These are phyloP conservation scores for Cricetomys ansorgei DNA, from an alignment of 2,113 vertebrate species.

Conservation along the genomic window DNA sequence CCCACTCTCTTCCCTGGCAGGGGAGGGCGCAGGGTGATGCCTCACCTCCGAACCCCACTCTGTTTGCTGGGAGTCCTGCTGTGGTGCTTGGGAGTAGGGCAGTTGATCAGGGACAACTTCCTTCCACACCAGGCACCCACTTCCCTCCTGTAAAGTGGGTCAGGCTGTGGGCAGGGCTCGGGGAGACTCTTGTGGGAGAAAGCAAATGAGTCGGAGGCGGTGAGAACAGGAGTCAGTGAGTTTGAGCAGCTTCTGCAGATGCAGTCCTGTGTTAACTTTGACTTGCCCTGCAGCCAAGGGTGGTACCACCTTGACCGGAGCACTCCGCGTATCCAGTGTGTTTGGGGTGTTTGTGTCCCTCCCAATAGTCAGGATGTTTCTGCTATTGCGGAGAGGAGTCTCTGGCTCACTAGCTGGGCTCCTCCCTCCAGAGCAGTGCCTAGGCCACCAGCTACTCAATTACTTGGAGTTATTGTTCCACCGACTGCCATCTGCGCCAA, in stretches of 20 bases:
- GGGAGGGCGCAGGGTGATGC: neutral
- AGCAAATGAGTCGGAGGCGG: neutral
- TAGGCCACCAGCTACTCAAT: rapidly evolving
- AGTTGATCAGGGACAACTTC: neutral
- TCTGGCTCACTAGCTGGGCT: neutral
- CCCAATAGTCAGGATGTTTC: neutral
- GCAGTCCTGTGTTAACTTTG: rapidly evolving
- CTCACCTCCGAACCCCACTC: neutral
- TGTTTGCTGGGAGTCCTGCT: neutral
- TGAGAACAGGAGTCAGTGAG: neutral
- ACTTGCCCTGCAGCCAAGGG: neutral
- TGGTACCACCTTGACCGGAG: neutral
- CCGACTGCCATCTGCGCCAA: rapidly evolving
- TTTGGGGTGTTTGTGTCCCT: rapidly evolving
- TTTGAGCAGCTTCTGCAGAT: neutral
- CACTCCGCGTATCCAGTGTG: rapidly evolving
- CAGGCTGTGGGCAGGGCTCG: neutral
- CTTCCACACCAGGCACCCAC: neutral
- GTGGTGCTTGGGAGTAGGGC: neutral
- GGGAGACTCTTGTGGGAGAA: neutral
- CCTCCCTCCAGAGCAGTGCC: neutral
- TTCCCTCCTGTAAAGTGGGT: neutral
- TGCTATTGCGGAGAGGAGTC: neutral
- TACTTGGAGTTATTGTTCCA: too few relatives aligned
- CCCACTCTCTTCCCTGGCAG: neutral